A percentile compares a stretch with the other conserved stretches of the same genome.
Evolutionary conservation across 2,797 vertebrate genomes (phyloP).

Genomic region (Ctenosaura bakeri): DNA sequence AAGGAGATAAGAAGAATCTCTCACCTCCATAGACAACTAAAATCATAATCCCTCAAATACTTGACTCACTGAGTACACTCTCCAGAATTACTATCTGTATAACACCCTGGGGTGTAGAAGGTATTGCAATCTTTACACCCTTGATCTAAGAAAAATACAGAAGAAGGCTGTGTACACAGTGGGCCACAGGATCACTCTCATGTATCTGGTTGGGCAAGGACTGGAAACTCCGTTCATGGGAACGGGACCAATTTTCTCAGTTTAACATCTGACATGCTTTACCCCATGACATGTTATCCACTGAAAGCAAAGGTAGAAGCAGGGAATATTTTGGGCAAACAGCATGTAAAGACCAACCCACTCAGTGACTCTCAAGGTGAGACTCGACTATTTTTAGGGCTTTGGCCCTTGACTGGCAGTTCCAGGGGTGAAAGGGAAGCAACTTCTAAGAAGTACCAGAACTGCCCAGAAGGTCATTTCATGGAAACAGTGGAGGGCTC

Average conservation of each 20-base stretch:
- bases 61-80: background rate
- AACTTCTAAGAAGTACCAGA: background rate
- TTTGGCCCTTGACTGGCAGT: too few relatives aligned
- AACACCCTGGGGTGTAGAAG: background rate
- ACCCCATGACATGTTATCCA: background rate
- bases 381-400: background rate
- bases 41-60: background rate
- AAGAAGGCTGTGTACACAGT: background rate
- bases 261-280: background rate
- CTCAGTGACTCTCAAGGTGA: background rate
- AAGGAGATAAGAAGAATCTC: background rate
- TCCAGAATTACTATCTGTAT: conserved; percentile 8
- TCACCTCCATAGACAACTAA: background rate
- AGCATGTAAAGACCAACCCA: background rate
- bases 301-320: background rate
- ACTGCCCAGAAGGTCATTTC: background rate
- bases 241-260: background rate
- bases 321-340: background rate
- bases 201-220: background rate
- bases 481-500: too few relatives aligned
- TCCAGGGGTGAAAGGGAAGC: background rate
- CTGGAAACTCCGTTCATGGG: background rate
- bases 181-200: too few relatives aligned
- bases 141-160: background rate
- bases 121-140: background rate